Evolutionary conservation across 2,113 vertebrate genomes (phyloP), one percentile per base, ranked within the genome.

Genomic region (Oxyruncus cristatus): DNA sequence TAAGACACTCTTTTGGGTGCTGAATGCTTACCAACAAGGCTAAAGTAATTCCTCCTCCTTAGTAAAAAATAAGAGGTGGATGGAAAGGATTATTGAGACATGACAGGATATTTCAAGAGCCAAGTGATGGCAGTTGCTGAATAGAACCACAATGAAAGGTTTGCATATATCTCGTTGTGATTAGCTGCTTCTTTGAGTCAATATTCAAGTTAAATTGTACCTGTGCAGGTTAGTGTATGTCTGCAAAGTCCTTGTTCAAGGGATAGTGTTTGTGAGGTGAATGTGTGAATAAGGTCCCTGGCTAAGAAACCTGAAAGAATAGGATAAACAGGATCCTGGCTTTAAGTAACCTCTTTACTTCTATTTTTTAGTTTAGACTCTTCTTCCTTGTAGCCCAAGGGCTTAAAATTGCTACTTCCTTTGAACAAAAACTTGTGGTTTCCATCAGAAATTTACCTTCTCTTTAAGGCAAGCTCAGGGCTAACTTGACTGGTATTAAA

Each of bases 271-370:
- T 74, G 59, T 32, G 12, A 17, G 26, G 12, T 71, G 85, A 71
- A 58, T 37, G 2, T 39, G 39, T 41, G 9, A 92, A 52, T 8
- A 58, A 71, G 5, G 27, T 62, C 12, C 6, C 14, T 12, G 12
- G 28, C 3, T 71, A 81, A 33, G 12, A 52, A 89, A 81, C 3
- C 1, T 41, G 21, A 67, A 78, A 44, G 17, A 66, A 46, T 2
- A 32, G 12, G 5, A 21, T 66, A 55, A 70, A 67, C 18, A 68
- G 12, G 35, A 50, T 12, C 5, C 17, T 85, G 50, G 11, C 20
- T 14, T 83, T 56, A 17, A 24, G 8, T n/a, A 89, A 24, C 23
- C 61, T 76, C 6, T 61, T 14, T 4, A 18, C 0, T 1, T 0
- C 0, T 23, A 12, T 12, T 55, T 85, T 72, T 72, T 12, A 26